Base-by-base conservation (phyloP, 2,113 vertebrate species). In the Sinocyclocheilus grahami region DNA sequence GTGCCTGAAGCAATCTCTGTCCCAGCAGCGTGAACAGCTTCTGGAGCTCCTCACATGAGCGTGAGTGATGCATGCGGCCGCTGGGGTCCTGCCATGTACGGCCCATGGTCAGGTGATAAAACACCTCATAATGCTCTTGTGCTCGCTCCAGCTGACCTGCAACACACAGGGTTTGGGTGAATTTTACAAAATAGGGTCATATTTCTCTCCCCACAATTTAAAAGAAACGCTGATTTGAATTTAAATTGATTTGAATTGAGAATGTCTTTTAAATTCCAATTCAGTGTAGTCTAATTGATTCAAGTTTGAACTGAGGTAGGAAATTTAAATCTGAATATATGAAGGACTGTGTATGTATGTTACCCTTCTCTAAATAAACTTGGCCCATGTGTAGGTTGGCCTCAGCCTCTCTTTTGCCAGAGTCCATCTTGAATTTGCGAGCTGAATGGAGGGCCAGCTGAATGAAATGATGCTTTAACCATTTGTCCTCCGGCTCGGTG, bases 381-480 rank as follows among this genome's bases (percentile, higher is more conserved):
- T 94, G 87, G 1, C 94, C 96, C 91, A 97, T 91, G 89, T 95
- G 88, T 2, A 87, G 88, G 18, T 90, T 90, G 0, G 95, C 95
- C 88, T 97, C 94, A 0, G 96, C 96, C 86, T 95, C 93, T 88
- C 93, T 95, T 85, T 87, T 95, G 3, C 95, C 94, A 27, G 93
- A 94, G 30, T 96, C 96, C 27, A 87, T 78, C 88, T 93, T 93
- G 82, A 97, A 86, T 76, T 89, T 88, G 5, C 91, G 90, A 67
- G 95, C 94, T 20, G 95, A 93, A 27, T 88, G 82, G 78, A 96
- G 96, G 71, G 95, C 94, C 14, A 91, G 90, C 85, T 95, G 67
- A 42, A 95, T 95, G 62, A 97, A 97, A 87, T 96, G 94, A 87
- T 94, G 87, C 72, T 95, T 92, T 67, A 97, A 90, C 95, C 96